These are phyloP conservation scores for Periophthalmus magnuspinnatus DNA, from an alignment of 2,797 vertebrate species.

Conservation along the genomic window DNA sequence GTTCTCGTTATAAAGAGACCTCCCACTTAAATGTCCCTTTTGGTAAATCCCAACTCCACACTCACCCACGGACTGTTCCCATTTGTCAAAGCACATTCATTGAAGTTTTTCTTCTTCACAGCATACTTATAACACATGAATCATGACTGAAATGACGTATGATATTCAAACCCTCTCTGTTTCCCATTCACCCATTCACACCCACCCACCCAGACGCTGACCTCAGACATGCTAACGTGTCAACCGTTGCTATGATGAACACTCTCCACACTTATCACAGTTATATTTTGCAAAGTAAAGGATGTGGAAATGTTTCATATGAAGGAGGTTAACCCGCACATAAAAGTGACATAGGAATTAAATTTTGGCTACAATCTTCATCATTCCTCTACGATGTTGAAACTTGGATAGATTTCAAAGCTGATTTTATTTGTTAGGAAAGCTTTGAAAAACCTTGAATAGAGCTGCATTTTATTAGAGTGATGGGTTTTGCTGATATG, in stretches of 20 bases:
- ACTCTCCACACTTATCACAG: conserved; percentile 45
- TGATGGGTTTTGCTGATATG: no score
- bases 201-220: conserved; percentile 25
- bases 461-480: no score
- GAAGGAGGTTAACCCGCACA: neutral
- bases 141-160: conserved; percentile 42
- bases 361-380: conserved; percentile 47
- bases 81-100: conserved; percentile 13
- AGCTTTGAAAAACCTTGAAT: no score
- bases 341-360: conserved; percentile 34
- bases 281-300: conserved; percentile 43
- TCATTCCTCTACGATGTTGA: conserved; percentile 1
- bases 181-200: conserved; percentile 23
- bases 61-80: conserved; percentile 3
- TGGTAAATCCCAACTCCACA: conserved; percentile 7
- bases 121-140: conserved; percentile 40
- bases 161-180: conserved; percentile 10
- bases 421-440: neutral
- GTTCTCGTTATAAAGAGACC: neutral
- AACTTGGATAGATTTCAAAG: neutral
- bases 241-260: conserved; percentile 11
- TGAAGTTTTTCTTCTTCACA: conserved; percentile 30
- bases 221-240: conserved; percentile 30
- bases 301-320: neutral
- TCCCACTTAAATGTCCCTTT: conserved; percentile 3